Base-by-base conservation (phyloP, 2,113 vertebrate genomes). In the Megalops atlanticus region DNA sequence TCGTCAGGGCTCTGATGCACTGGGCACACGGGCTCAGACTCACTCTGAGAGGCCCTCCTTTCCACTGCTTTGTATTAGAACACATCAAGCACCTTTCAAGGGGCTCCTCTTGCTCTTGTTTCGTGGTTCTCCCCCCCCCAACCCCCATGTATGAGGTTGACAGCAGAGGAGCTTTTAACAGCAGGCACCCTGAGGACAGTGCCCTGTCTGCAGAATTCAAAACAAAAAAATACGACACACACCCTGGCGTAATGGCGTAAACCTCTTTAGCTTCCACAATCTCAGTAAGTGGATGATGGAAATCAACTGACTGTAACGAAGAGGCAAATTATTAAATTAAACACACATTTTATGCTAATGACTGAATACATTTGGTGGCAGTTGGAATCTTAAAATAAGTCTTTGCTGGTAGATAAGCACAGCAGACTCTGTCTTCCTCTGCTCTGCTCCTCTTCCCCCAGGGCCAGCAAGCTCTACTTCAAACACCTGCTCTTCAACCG, bases 401-500 rank as follows among this genome's bases (percentile, higher is more conserved):
- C 49, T 83, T 82, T 82, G 80, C 43, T 75, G 54, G 74, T 81
- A 76, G 82, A 83, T 80, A 88, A 87, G 84, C 77, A 84, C 82
- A 83, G 87, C 85, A 85, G 79, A 80, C 80, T 78, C n/a, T 70
- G 24, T 39, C 80, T 76, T 45, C 74, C 0, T 38, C 81, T 77
- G 77, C 0, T 38, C 81, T 77, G 77, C 79, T 49, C 84, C 39
- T 39, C 64, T 81, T 79, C 82, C 86, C 41, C 81, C 85, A 31
- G 27, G 83, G 84, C 85, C 86, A 82, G 81, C 47, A 78, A 78
- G 80, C 87, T 86, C 39, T 78, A 85, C 83, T 88, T 84, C 87
- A 77, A 91, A 89, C 85, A 86, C 87, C 87, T 90, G 88, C 89
- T 91, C 87, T 82, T 76, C 76, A 89, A 84, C 83, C 85, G 77